Evolutionary conservation across 2,888 invertebrate species (phyloP).

Genomic region (Leucophenga maculata): DNA sequence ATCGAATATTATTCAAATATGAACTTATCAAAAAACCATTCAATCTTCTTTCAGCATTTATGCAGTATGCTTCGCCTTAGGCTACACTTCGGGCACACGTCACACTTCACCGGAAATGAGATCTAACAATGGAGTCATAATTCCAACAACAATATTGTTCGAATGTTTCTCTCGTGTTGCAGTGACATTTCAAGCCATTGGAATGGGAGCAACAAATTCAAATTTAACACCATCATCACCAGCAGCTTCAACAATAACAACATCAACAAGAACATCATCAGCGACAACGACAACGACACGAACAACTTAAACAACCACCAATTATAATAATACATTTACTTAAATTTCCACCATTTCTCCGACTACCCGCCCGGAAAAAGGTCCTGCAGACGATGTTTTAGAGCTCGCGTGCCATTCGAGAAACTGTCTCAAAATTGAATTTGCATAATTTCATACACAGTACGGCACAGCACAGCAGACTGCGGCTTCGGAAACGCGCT

Average conservation of each 20-base stretch:
- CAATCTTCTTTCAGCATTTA: no score
- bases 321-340: conserved; percentile 66
- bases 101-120: conserved; percentile 6
- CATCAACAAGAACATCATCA: conserved; percentile 1
- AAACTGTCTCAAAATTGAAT: conserved; percentile 62
- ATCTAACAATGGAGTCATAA: neutral
- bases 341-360: conserved; percentile 47
- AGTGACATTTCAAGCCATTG: neutral
- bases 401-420: conserved; percentile 17
- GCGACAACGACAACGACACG: conserved; percentile 11
- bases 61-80: neutral
- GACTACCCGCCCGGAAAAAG: neutral
- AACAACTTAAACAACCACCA: conserved; percentile 42
- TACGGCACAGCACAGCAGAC: conserved; percentile 38
- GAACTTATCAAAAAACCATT: no score
- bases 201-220: neutral
- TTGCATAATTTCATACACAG: conserved; percentile 61
- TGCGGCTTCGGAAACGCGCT: conserved; percentile 58
- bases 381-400: neutral
- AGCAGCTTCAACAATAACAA: conserved; percentile 16
- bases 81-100: neutral
- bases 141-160: neutral
- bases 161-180: neutral
- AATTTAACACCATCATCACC: neutral
- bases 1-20: no score